Evolutionary conservation across 2,797 vertebrate species (phyloP).

Genomic region (Esox masquinongy): DNA sequence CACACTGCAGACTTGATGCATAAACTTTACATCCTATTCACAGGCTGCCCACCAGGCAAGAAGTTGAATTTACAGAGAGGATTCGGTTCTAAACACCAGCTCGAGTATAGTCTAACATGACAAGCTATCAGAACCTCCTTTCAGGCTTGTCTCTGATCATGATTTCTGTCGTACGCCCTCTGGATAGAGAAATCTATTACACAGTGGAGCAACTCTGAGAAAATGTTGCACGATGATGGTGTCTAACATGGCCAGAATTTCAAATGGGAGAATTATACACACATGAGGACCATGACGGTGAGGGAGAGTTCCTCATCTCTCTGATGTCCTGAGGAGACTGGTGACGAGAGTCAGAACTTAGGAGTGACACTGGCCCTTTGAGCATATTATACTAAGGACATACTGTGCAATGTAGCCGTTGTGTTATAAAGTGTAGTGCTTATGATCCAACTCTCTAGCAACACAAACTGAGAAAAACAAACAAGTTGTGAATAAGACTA

Average conservation of each 20-base stretch:
- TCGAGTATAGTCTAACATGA: not conserved
- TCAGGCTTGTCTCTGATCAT: not conserved
- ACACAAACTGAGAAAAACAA: not conserved
- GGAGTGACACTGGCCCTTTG: not conserved
- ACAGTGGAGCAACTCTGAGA: slow-evolving; percentile 10
- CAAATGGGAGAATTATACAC: not conserved
- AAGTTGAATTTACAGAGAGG: not conserved
- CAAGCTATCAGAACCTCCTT: not conserved
- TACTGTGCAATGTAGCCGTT: not conserved
- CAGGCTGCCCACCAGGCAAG: not conserved
- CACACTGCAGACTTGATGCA: not conserved
- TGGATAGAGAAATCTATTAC: not conserved
- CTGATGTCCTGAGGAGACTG: not conserved
- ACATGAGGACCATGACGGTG: not conserved
- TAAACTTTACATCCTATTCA: not conserved
- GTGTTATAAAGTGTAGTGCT: not conserved
- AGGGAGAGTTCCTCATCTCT: not conserved
- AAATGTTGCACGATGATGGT: slow-evolving; percentile 3
- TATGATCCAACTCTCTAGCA: not conserved
- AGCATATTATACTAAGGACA: not conserved
- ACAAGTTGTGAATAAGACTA: not conserved
- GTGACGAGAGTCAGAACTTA: not conserved
- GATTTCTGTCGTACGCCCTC: slow-evolving; percentile 1
- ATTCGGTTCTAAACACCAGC: not conserved
- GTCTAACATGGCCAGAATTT: not conserved